A percentile compares a stretch with the other conserved stretches of the same genome.
phyloP scores from a whole-genome alignment of 2,888 invertebrate species.

The Philopedon plagiatum region DNA sequence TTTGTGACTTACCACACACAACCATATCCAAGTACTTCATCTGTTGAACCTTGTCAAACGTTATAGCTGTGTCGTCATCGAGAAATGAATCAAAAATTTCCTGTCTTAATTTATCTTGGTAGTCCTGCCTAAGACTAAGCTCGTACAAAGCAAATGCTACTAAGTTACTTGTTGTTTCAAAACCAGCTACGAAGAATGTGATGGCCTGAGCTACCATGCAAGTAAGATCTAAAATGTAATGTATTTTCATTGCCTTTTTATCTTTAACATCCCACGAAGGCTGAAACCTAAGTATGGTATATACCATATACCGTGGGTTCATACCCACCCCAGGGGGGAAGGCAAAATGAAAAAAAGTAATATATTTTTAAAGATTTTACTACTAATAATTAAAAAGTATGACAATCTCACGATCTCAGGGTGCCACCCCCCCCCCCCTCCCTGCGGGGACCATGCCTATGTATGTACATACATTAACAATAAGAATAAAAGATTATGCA shows the following conservation, averaged over 20 bases:
- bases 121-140: conserved; percentile 66
- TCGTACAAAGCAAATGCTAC: conserved; percentile 68
- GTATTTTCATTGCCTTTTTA: conserved; percentile 3
- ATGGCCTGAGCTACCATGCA: conserved; percentile 67
- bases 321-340: too few species aligned
- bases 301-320: too few species aligned
- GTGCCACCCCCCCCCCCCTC: too few species aligned
- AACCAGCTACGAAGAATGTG: conserved; percentile 71
- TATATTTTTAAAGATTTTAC: too few species aligned
- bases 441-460: too few species aligned
- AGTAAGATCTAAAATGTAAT: conserved; percentile 60
- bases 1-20: conserved; percentile 63
- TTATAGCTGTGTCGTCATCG: conserved; percentile 59
- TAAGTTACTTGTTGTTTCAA: conserved; percentile 71
- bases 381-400: too few species aligned
- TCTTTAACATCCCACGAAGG: too few species aligned
- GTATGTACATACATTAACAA: too few species aligned
- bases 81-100: conserved; percentile 66
- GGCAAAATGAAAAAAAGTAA: too few species aligned
- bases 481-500: too few species aligned
- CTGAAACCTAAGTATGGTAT: too few species aligned
- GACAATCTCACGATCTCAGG: too few species aligned
- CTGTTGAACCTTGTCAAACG: conserved; percentile 69
- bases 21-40: conserved; percentile 72
- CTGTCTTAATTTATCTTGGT: conserved; percentile 68